Conservation (phyloP, 2,888 invertebrate genomes). For the Hemicrepidius hirtus region DNA sequence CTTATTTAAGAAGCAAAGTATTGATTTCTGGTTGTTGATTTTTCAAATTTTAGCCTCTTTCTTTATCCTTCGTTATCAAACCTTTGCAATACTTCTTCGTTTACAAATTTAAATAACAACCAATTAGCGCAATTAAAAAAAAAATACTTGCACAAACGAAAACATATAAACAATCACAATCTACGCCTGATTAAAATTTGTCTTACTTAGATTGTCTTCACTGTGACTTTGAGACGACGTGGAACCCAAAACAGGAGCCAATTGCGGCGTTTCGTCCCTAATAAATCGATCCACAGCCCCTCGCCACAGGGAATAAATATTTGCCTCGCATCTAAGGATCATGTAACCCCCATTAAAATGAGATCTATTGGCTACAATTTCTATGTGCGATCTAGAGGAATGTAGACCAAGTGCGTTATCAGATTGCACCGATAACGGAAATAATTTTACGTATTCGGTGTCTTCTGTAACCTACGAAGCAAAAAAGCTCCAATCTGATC, state of each 20-base stretch:
- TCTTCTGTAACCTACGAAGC: conserved; percentile 61
- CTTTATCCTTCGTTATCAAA: too few relatives aligned
- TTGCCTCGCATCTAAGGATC: conserved; percentile 64
- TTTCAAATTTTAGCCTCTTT: too few relatives aligned
- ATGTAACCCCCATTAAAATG: conserved; percentile 65
- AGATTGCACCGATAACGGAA: conserved; percentile 57
- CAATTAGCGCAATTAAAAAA: too few relatives aligned
- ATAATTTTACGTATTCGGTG: conserved; percentile 61
- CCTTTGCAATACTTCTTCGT: too few relatives aligned
- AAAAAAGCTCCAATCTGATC: too few relatives aligned
- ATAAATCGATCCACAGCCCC: conserved; percentile 63
- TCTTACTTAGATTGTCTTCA: conserved; percentile 58
- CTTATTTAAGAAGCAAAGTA: too few relatives aligned
- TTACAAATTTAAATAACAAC: too few relatives aligned
- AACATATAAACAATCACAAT: too few relatives aligned
- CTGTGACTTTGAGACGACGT: conserved; percentile 70
- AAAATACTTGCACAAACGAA: too few relatives aligned
- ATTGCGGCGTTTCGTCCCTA: conserved; percentile 66
- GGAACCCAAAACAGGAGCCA: conserved; percentile 68
- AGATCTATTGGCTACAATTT: conserved; percentile 63
- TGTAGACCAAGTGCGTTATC: conserved; percentile 62
- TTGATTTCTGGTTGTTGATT: too few relatives aligned
- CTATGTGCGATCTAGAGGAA: conserved; percentile 65
- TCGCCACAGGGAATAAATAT: conserved; percentile 65
- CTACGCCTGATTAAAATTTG: background rate